Conservation (phyloP, 2,888 invertebrate genomes). For the Drosophila anceps region DNA sequence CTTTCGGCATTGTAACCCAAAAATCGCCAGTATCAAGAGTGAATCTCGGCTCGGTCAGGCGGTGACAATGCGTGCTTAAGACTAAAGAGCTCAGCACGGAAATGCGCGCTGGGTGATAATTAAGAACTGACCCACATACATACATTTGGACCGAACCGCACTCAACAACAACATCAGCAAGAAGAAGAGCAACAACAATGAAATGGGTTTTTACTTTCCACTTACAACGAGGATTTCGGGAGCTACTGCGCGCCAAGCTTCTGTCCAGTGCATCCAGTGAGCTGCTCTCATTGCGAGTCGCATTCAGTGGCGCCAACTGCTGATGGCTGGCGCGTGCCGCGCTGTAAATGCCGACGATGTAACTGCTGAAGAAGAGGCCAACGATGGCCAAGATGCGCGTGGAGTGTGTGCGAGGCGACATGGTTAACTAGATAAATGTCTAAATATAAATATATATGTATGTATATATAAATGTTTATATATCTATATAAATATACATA, state of each 20-base stretch:
- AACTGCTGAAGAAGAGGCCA: slow-evolving; percentile 63
- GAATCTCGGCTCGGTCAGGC: slow-evolving; percentile 29
- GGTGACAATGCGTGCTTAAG: slow-evolving; percentile 51
- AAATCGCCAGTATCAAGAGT: not conserved
- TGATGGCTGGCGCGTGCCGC: slow-evolving; percentile 57
- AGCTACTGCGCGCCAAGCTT: slow-evolving; percentile 34
- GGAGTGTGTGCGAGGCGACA: slow-evolving; percentile 52
- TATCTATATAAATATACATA: not conserved
- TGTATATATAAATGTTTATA: no score
- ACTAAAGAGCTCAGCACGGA: slow-evolving; percentile 70
- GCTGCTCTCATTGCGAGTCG: slow-evolving; percentile 15
- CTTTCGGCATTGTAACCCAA: not conserved
- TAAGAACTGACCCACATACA: slow-evolving; percentile 75
- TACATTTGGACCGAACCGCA: slow-evolving; percentile 20
- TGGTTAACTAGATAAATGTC: slow-evolving; percentile 11
- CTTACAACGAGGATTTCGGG: slow-evolving; percentile 75
- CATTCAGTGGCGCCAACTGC: slow-evolving; percentile 19
- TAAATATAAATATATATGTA: not conserved
- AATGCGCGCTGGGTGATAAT: slow-evolving; percentile 71
- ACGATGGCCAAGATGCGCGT: slow-evolving; percentile 61
- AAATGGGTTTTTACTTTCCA: slow-evolving; percentile 43
- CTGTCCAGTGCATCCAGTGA: slow-evolving; percentile 26
- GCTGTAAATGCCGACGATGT: slow-evolving; percentile 61
- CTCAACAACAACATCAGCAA: slow-evolving; percentile 17
- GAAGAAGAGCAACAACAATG: slow-evolving; percentile 46